Conservation (phyloP, 2,888 invertebrate genomes). For the Phengaris arion region DNA sequence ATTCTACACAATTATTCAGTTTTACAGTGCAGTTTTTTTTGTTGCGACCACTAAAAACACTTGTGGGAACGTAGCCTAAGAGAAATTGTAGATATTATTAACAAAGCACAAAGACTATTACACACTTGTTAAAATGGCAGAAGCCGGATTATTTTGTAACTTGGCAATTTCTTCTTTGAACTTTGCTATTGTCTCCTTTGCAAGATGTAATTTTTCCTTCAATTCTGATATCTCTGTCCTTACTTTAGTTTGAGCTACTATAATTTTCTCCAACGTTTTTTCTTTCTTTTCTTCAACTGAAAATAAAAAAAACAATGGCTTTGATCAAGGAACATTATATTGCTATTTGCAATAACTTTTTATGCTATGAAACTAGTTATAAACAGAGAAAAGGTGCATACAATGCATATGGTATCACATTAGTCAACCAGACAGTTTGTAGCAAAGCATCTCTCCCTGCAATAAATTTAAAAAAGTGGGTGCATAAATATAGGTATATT, state of each 20-base stretch:
- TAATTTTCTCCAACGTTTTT: slow-evolving; percentile 86
- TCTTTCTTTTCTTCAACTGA: slow-evolving; percentile 94
- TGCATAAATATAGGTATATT: not conserved
- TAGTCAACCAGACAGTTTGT: too few species aligned
- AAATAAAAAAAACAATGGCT: slow-evolving; percentile 48
- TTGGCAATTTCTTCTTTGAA: slow-evolving; percentile 87
- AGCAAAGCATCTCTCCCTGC: too few species aligned
- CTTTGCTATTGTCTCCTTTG: slow-evolving; percentile 90
- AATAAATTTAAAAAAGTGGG: too few species aligned
- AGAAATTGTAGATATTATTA: not conserved
- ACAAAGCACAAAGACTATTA: slow-evolving; percentile 25
- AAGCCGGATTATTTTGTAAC: slow-evolving; percentile 53
- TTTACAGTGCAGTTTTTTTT: too few species aligned
- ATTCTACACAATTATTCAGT: too few species aligned
- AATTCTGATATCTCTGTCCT: slow-evolving; percentile 89
- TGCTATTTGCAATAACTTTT: too few species aligned
- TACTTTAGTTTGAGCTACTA: slow-evolving; percentile 89
- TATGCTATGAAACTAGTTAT: too few species aligned
- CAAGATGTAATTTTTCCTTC: slow-evolving; percentile 90
- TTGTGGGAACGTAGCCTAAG: too few species aligned
- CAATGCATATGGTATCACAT: too few species aligned
- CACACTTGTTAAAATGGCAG: slow-evolving; percentile 41
- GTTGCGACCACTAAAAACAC: too few species aligned
- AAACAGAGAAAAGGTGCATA: too few species aligned
- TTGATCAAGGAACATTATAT: too few species aligned